A percentile compares a stretch with the other conserved stretches of the same genome.
phyloP scores from a whole-genome alignment of 2,888 invertebrate species.

The Noctua comes region DNA sequence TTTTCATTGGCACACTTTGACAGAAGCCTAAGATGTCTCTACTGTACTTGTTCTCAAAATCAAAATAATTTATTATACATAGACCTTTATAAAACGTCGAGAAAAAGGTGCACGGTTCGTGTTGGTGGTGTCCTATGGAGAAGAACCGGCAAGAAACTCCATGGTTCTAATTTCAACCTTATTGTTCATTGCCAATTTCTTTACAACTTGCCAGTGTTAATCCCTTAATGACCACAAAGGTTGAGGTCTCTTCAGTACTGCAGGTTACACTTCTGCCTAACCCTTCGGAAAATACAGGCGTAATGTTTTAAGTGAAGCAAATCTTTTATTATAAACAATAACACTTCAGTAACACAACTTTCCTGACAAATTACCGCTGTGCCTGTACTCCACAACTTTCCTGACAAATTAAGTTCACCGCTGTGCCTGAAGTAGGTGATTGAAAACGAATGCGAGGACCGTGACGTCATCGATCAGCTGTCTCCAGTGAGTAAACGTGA shows the following conservation, averaged over 20 bases:
- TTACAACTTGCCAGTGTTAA: too few relatives aligned
- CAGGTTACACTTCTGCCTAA: neutral
- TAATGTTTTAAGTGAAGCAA: neutral
- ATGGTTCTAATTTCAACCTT: too few relatives aligned
- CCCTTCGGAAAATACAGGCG: neutral
- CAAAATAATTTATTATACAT: too few relatives aligned
- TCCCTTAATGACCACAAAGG: too few relatives aligned
- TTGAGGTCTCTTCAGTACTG: neutral
- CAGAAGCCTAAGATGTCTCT: too few relatives aligned
- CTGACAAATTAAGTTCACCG: neutral
- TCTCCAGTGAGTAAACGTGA: conserved; percentile 35
- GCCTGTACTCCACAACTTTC: neutral
- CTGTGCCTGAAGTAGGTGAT: conserved; percentile 7
- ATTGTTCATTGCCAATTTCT: too few relatives aligned
- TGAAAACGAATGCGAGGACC: conserved; percentile 21
- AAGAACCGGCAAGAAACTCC: too few relatives aligned
- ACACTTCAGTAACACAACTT: neutral
- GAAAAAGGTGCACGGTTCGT: too few relatives aligned
- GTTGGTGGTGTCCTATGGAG: too few relatives aligned
- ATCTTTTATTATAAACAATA: neutral
- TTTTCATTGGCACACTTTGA: too few relatives aligned
- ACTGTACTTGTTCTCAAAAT: too few relatives aligned
- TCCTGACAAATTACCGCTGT: neutral
- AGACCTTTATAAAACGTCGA: too few relatives aligned
- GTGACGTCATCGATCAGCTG: conserved; percentile 55